Base-by-base conservation (phyloP, 1,140 invertebrate genomes). In the Meloidogyne floridensis region DNA sequence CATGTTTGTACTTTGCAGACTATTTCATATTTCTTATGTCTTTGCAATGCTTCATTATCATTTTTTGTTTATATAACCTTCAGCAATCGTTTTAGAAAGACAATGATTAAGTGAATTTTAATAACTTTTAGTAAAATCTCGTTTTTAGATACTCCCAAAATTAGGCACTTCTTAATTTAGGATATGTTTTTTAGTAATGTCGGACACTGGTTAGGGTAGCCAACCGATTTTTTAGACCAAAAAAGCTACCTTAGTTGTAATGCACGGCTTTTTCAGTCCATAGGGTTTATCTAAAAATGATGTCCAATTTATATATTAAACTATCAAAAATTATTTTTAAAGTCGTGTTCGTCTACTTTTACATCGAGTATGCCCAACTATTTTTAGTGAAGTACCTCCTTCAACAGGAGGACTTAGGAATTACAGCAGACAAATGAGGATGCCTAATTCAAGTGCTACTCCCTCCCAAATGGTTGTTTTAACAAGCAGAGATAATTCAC, bases 21-120 rank as follows among this genome's bases (percentile, higher is more conserved):
- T 9, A 77, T 89, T 18, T 85, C 81, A 42, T 81, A 81, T 47
- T 88, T 88, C 75, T 77, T 89, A 69, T 87, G 84, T 71, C 71
- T 89, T 11, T 89, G 85, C 80, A 88, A 89, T 74, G 84, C 84
- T 42, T 86, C 84, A 9, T 77, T 88, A 15, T 89, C 87, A 18
- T 88, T 88, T 75, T 89, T 89, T 80, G 86, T 89, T 42, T 88
- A 88, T 72, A 80, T 87, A 15, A 80, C 81, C n/a, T 87, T 88
- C 72, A 86, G 84, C 18, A 81, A 80, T 42, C 83, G 88, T 11
- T 88, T 88, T 78, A 80, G 87, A 54, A 78, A 86, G 32, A 80
- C 84, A n/a, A 85, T 85, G 71, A 75, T 84, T 59, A 75, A 79
- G 83, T 84, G n/a, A 75, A 82, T 75, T 18, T 69, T 32, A 0